Base-by-base conservation (phyloP, 2,113 vertebrate genomes). In the Phyllostomus discolor region DNA sequence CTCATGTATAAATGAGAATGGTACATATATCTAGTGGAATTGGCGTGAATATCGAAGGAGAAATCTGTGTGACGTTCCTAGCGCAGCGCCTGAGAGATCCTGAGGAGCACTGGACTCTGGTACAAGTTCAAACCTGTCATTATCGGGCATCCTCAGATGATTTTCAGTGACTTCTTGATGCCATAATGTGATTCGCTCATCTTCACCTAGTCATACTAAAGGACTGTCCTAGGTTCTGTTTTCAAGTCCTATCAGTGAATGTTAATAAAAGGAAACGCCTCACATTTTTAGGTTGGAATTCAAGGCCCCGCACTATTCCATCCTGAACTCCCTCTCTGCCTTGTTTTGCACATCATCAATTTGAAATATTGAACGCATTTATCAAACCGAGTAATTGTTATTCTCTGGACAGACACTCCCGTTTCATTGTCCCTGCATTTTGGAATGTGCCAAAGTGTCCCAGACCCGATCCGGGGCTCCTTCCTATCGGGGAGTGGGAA, bases 21-120 rank as follows among this genome's bases (percentile, higher is more conserved):
- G 24, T 2, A 1, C 14, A 2, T 9, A 20, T 22, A 4, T 7
- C 46, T 46, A 22, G 31, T 5, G 35, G 69, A 35, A n/a, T 4
- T 48, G 57, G 6, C 9, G 17, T n/a, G 75, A 78, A 24, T 22
- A 59, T 5, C 14, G 28, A 69, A 78, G 48, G 48, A 35, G 19
- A 28, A 46, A 54, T 84, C 43, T 0, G 6, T 1, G 2, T 12
- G 62, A 1, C 6, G 6, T 33, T 16, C 50, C 50, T 7, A 10
- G 33, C 11, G 4, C 22, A 5, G 9, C 10, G 26, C 33, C 80
- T 43, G 12, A 31, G 17, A n/a, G 15, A 10, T 46, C 94, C 59
- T 43, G 10, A 43, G 76, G 20, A n/a, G 17, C 43, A 31, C 41
- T 78, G 57, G 48, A 50, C 15, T 9, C 86, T 31, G 35, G 12